Evolutionary conservation across 2,113 vertebrate species (phyloP).

Genomic region (Larimichthys polyactis): DNA sequence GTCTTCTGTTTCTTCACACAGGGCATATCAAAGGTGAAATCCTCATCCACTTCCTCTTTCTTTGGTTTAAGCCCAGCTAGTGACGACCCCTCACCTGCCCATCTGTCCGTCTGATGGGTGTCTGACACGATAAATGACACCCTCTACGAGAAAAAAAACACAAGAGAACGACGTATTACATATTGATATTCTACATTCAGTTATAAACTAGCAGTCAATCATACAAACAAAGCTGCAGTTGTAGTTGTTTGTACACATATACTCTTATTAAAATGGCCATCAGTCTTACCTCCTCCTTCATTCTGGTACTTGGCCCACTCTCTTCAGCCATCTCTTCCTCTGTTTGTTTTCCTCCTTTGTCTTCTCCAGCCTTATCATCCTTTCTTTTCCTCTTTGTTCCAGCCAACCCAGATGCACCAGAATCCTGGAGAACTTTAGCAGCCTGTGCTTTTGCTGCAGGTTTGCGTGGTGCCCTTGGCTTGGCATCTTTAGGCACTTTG

Average conservation of each 20-base stretch:
- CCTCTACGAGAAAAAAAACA: conserved; percentile 70
- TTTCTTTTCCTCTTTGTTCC: conserved; percentile 34
- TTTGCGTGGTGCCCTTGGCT: conserved; percentile 67
- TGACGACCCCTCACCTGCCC: conserved; percentile 77
- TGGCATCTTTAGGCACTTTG: conserved; percentile 31
- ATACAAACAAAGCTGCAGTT: too few species aligned
- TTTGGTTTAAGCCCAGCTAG: conserved; percentile 76
- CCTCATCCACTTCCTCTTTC: conserved; percentile 85
- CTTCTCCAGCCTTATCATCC: not conserved
- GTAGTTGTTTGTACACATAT: too few species aligned
- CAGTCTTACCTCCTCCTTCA: too few species aligned
- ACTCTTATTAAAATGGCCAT: too few species aligned
- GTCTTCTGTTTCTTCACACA: conserved; percentile 88
- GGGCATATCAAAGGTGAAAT: conserved; percentile 89
- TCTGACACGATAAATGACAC: conserved; percentile 77
- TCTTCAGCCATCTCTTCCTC: not conserved
- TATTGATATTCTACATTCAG: not conserved
- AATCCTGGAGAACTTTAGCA: conserved; percentile 14
- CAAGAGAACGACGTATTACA: too few species aligned
- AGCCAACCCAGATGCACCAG: conserved; percentile 2
- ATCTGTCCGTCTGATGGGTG: conserved; percentile 35
- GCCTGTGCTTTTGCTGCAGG: conserved; percentile 58
- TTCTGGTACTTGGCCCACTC: too few species aligned
- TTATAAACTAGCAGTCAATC: not conserved
- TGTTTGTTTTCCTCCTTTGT: conserved; percentile 3